Conservation (phyloP, 2,797 vertebrate species). For the Sus cebifrons region DNA sequence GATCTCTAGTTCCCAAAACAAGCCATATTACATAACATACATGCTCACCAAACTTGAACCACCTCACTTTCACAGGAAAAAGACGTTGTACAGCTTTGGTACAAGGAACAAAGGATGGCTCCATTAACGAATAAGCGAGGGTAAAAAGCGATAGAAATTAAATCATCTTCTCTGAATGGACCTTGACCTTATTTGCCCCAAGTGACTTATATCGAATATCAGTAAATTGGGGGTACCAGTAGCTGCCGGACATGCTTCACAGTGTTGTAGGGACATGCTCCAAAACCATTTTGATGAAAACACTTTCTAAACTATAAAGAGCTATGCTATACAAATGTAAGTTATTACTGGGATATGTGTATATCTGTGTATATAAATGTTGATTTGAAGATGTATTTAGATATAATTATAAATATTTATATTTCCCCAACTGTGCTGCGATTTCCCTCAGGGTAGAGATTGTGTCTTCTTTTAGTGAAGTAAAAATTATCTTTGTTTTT, state of each 20-base stretch:
- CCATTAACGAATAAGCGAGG: not conserved
- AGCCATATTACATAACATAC: not conserved
- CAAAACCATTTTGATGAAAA: conserved; percentile 46
- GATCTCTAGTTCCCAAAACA: not conserved
- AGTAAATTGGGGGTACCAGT: not conserved
- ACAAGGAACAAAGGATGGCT: not conserved
- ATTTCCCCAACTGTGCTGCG: conserved; percentile 66
- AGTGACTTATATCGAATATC: not conserved
- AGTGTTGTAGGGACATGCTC: not conserved
- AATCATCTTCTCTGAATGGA: conserved; percentile 11
- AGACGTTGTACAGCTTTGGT: not conserved
- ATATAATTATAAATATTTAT: conserved; percentile 79
- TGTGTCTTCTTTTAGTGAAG: conserved; percentile 53
- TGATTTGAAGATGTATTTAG: conserved; percentile 71
- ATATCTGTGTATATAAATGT: conserved; percentile 47
- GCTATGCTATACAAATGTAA: conserved; percentile 57
- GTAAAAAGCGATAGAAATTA: not conserved
- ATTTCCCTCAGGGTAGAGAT: conserved; percentile 72
- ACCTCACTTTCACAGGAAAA: not conserved
- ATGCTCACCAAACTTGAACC: not conserved
- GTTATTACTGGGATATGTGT: conserved; percentile 39
- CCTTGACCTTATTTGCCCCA: not conserved
- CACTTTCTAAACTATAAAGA: conserved; percentile 58
- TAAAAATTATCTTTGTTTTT: conserved; percentile 72
- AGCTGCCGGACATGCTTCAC: not conserved